Base-by-base conservation (phyloP, 2,888 invertebrate species). In the Ceramica pisi region DNA sequence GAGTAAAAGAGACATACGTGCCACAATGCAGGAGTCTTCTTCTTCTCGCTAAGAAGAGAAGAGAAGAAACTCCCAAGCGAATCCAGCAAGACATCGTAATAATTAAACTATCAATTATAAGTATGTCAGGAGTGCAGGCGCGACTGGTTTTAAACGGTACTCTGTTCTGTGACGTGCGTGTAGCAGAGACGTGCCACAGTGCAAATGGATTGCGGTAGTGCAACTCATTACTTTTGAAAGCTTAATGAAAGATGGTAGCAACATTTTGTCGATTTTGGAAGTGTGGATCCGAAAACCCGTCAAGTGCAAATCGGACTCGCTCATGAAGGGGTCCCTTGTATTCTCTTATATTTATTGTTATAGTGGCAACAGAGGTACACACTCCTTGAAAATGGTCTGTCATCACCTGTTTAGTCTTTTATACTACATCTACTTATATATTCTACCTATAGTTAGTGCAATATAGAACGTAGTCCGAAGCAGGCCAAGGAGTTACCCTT, bases 131-230 rank as follows among this genome's bases (percentile, higher is more conserved):
- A 79, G 84, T 70, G 63, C 70, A 46, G 61, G 19, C n/a, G 10
- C 7, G 55, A 79, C 82, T 76, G 76, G 84, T 84, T 79, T 67
- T 35, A 35, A 81, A 85, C 85, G 82, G 85, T 82, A 85, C 73
- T 70, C 59, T n/a, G 46, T 56, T 19, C 35, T 56, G 56, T 79
- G 71, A 75, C 83, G 83, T 74, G 79, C 35, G 51, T 53, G 19
- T 64, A 51, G 50, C 44, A n/a, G 46, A 64, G 44, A 48, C 12
- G n/a, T 5, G 66, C 55, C 75, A 75, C 70, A 50, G 70, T 61
- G 19, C 46, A 75, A 9, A 12, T 9, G 48, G 57, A 38, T 59
- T 14, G 7, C 51, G 81, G 82, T 53, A 81, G 50, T 50, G 19
- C 67, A 56, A 79, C 53, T 51, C 16, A 51, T 50, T 16, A 44